Evolutionary conservation across 2,888 invertebrate genomes (phyloP), one percentile per base, ranked within the genome.

Genomic region (Panzeria rudis): DNA sequence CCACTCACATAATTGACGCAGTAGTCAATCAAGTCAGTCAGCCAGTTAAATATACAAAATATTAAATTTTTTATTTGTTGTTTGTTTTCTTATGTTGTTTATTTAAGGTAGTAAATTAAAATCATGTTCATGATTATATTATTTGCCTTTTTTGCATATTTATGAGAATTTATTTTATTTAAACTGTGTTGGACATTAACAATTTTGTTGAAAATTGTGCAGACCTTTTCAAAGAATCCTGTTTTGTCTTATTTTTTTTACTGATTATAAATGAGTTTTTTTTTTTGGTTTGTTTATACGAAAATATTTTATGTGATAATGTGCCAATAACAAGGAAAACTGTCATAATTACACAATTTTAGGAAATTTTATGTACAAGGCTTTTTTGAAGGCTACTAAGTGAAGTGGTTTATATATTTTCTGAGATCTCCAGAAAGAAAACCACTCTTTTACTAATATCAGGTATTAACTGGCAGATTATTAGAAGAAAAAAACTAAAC

Each of bases 61-160:
- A 32, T 72, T 41, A 8, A 29, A 9, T 29, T 56, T 29, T 29
- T 29, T 29, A 2, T 20, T 50, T 17, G 2, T 50, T n/a, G 23
- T 62, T 50, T 50, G 9, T 50, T 9, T 75, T 62, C 56, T 44
- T 56, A 3, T n/a, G 25, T 69, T 72, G 77, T 83, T 83, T 68
- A 69, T 79, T 73, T 79, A 69, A 83, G 56, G 79, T 41, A 75
- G 79, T 83, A 75, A 83, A 83, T 83, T 83, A 62, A 83, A 78
- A 75, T 79, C 83, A 69, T 83, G 83, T 83, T 38, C 20, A 72
- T 59, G 66, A 25, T 73, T 73, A 61, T 73, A 47, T 50, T 59
- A 62, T 54, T 72, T 64, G 23, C 38, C 25, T 71, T 66, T 38
- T 83, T 83, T 83, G 69, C 82, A 82, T 82, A 82, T 82, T 71